Conservation (phyloP, 2,888 invertebrate species). For the Erpobdella octoculata region DNA sequence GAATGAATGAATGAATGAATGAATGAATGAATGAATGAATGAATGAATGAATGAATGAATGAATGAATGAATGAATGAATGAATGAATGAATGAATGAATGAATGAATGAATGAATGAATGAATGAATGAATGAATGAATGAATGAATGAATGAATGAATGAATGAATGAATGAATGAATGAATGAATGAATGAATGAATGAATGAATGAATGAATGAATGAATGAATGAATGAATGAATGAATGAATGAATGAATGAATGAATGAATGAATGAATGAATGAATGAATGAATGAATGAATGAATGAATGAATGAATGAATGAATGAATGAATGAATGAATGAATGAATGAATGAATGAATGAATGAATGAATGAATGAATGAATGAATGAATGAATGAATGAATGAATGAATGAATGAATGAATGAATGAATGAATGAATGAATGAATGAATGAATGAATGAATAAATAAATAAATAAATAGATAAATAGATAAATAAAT, state of each 20-base stretch:
- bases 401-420: not conserved
- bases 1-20: no score
- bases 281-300: not conserved
- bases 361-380: not conserved
- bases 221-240: not conserved
- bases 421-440: not conserved
- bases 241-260: not conserved
- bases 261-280: not conserved
- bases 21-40: no score
- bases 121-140: slow-evolving; percentile 3
- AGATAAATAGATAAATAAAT: no score
- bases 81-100: slow-evolving; percentile 9
- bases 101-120: slow-evolving; percentile 9
- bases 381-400: not conserved
- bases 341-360: not conserved
- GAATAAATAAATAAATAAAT: no score
- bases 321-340: not conserved
- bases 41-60: no score
- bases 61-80: slow-evolving; percentile 1
- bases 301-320: not conserved
- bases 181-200: not conserved
- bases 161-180: not conserved
- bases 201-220: not conserved
- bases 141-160: not conserved
- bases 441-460: not conserved